Evolutionary conservation across 2,797 vertebrate species (phyloP), one percentile per base, ranked within the genome.

Genomic region (Microtus californicus): DNA sequence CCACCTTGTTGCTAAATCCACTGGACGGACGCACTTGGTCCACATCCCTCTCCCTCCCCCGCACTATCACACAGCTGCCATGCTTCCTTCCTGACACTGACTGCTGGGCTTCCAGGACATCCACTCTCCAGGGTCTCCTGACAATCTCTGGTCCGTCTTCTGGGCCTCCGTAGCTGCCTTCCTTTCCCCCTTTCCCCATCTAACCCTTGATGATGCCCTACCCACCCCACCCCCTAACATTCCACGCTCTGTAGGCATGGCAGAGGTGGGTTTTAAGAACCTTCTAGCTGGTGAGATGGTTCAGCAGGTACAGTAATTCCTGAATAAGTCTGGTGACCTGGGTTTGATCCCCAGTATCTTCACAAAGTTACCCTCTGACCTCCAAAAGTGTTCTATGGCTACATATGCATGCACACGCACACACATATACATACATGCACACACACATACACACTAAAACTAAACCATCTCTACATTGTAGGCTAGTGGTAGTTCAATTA

Each of bases 1-100:
- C 97, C 97, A 97, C 97, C 96, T 97, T 96, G 97, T 98, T 98
- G 89, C 97, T 98, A 98, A 98, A 98, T 98, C 94, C 95, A 98
- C 97, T 96, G 97, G 97, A 94, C 92, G 96, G 97, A 94, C 93
- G 31, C 43, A 48, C 96, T 97, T 17, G 34, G 86, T 94, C 96
- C 93, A 78, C 82, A 86, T 96, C 91, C 93, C 93, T 87, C 90
- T 90, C 29, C 54, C 96, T 77, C 97, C 97, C 95, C 96, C 96
- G 89, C 96, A 77, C 63, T 2, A n/a, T 92, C 86, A 87, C 10
- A 10, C 90, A 90, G 92, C 95, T 80, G 90, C 95, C 77, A 10
- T 0, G n/a, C 80, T 90, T 92, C 96, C 95, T 95, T 91, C 96
- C 54, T 6, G 69, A 79, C 40, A 43, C 76, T n/a, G 34, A 48